Conservation (phyloP, 2,888 invertebrate genomes). For the Hirtodrosophila alboralis region DNA sequence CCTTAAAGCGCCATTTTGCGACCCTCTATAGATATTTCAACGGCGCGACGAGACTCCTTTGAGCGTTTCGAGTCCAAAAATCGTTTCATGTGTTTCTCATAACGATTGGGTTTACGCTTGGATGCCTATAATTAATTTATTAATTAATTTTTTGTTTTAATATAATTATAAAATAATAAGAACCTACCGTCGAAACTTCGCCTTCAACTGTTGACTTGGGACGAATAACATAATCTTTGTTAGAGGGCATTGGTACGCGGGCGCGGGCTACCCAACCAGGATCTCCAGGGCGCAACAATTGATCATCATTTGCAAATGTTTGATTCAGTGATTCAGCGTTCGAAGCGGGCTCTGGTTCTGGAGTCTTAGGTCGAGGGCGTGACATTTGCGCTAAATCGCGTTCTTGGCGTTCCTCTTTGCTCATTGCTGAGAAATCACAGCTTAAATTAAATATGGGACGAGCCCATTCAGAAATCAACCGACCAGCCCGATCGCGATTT, state of each 20-base stretch:
- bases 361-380: constrained; percentile 80
- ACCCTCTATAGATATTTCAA: constrained; percentile 98
- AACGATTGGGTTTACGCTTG: constrained; percentile 94
- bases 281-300: constrained; percentile 94
- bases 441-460: constrained; percentile 98
- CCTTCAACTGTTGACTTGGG: constrained; percentile 96
- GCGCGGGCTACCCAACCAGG: constrained; percentile 98
- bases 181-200: constrained; percentile 91
- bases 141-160: too few relatives aligned
- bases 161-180: not conserved
- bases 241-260: constrained; percentile 96
- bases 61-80: constrained; percentile 93
- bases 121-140: constrained; percentile 85
- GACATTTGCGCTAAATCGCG: constrained; percentile 95
- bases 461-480: constrained; percentile 98
- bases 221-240: constrained; percentile 97
- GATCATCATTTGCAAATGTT: constrained; percentile 87
- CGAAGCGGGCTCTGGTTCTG: constrained; percentile 84
- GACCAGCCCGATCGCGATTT: constrained; percentile 95
- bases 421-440: constrained; percentile 95
- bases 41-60: constrained; percentile 92
- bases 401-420: constrained; percentile 96
- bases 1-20: constrained; percentile 95
- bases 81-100: constrained; percentile 96
- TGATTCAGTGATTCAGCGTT: too few relatives aligned